Evolutionary conservation across 2,797 vertebrate species (phyloP).

Genomic region (Coreius guichenoti): DNA sequence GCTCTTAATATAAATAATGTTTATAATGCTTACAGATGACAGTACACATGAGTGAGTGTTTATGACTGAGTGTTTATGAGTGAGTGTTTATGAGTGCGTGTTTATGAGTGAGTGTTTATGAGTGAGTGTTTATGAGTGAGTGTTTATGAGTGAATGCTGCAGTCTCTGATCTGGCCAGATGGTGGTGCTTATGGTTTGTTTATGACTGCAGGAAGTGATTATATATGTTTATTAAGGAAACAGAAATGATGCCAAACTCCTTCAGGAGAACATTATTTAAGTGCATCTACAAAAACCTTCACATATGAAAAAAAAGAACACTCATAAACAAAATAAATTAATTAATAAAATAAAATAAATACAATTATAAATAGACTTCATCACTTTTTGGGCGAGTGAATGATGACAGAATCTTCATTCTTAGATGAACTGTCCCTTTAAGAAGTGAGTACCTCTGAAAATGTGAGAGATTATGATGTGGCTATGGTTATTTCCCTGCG

Average conservation of each 20-base stretch:
- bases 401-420: neutral
- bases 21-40: neutral
- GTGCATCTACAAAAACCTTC: neutral
- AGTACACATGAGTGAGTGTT: neutral
- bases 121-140: no score
- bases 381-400: neutral
- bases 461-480: no score
- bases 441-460: neutral
- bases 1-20: neutral
- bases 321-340: neutral
- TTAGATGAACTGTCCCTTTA: neutral
- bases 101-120: no score
- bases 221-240: neutral
- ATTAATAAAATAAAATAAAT: neutral
- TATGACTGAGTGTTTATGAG: no score
- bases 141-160: neutral
- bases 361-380: no score
- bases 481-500: neutral
- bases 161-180: slow-evolving; percentile 3
- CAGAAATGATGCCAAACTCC: neutral
- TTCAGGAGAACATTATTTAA: neutral
- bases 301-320: neutral
- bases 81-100: no score
- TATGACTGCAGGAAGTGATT: neutral
- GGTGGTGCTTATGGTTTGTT: neutral